phyloP scores from a whole-genome alignment of 1,140 invertebrate species.

The Microplitis mediator region DNA sequence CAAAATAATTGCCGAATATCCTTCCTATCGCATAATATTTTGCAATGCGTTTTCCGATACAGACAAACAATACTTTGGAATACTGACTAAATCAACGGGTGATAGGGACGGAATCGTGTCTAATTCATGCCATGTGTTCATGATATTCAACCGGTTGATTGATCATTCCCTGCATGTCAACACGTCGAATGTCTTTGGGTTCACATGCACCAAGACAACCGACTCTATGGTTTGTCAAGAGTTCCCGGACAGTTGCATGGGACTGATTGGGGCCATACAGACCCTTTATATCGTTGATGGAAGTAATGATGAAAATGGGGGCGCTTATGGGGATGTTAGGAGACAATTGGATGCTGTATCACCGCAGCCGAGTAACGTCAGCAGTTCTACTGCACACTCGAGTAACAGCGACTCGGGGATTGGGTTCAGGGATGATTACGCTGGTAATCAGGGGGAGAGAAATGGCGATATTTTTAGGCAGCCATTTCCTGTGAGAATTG shows the following conservation, averaged over 20 bases:
- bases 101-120: conserved; percentile 68
- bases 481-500: not conserved
- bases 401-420: conserved; percentile 95
- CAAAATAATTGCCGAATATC: conserved; percentile 79
- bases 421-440: conserved; percentile 86
- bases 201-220: conserved; percentile 57
- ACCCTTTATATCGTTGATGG: conserved; percentile 61
- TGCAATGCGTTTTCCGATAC: conserved; percentile 89
- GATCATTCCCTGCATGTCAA: conserved; percentile 78
- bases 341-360: conserved; percentile 68
- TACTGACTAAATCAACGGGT: conserved; percentile 80
- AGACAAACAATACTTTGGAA: conserved; percentile 89
- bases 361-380: conserved; percentile 81
- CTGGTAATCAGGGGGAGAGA: conserved; percentile 76
- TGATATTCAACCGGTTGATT: conserved; percentile 83
- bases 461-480: conserved; percentile 62
- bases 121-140: conserved; percentile 95
- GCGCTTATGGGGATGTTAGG: conserved; percentile 46
- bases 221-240: conserved; percentile 75
- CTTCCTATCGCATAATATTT: conserved; percentile 83
- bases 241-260: conserved; percentile 87
- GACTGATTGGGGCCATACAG: conserved; percentile 75
- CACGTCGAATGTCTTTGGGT: conserved; percentile 55
- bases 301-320: conserved; percentile 40
- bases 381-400: conserved; percentile 82